Conservation (phyloP, 2,113 vertebrate genomes). For the Proteles cristata region DNA sequence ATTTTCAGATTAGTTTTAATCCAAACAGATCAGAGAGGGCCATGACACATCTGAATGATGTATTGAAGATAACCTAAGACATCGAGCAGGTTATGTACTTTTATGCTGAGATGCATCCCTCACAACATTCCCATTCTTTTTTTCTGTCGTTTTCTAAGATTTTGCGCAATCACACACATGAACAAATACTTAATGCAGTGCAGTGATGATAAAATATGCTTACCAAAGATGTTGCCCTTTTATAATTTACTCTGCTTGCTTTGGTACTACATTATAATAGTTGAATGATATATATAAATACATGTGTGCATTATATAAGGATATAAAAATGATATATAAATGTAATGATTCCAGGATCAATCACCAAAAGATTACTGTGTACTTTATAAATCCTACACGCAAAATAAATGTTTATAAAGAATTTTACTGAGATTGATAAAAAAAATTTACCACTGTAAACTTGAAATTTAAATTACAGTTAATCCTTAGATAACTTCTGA, state of each 20-base stretch:
- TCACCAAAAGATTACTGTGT: not conserved
- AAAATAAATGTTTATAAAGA: not conserved
- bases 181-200: not conserved
- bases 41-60: not conserved
- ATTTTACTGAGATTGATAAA: not conserved
- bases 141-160: not conserved
- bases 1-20: constrained; percentile 34
- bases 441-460: constrained; percentile 11
- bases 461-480: not conserved
- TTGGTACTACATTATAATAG: not conserved
- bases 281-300: not conserved
- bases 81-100: not conserved
- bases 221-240: not conserved
- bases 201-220: not conserved
- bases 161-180: not conserved
- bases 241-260: not conserved
- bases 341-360: not conserved
- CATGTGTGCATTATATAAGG: not conserved
- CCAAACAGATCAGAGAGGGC: not conserved
- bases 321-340: not conserved
- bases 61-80: not conserved
- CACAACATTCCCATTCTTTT: not conserved
- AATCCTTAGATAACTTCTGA: not conserved
- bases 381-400: not conserved
- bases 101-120: not conserved